These are phyloP conservation scores for Zonotrichia leucophrys DNA, from an alignment of 2,113 vertebrate genomes.

Conservation along the genomic window DNA sequence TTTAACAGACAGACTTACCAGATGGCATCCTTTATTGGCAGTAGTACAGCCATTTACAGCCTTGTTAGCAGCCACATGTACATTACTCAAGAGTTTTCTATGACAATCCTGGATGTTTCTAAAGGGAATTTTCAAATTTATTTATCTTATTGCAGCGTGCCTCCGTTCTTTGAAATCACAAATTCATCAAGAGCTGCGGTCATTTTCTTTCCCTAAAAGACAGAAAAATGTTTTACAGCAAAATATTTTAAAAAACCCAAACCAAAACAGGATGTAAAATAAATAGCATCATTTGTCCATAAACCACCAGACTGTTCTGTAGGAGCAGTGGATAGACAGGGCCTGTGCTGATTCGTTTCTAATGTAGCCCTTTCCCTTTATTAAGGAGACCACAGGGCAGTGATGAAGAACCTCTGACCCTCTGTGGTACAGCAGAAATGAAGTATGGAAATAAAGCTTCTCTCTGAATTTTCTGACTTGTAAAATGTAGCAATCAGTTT, in stretches of 20 bases:
- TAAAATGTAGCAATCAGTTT: background rate
- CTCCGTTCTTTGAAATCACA: background rate
- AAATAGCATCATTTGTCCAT: background rate
- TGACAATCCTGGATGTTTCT: background rate
- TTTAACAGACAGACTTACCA: constrained; percentile 13
- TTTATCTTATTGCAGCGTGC: background rate
- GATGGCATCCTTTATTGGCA: background rate
- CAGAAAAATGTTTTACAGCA: background rate
- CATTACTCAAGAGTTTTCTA: background rate
- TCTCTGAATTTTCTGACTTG: background rate
- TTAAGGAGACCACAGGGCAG: background rate
- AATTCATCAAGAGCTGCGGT: background rate
- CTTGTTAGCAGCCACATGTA: background rate
- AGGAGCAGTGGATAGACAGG: background rate
- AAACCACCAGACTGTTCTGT: background rate
- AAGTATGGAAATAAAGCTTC: background rate
- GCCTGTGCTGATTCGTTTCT: background rate
- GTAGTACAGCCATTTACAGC: background rate
- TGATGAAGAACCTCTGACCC: background rate
- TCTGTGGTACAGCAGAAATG: background rate
- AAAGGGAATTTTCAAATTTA: background rate
- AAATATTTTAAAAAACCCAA: background rate
- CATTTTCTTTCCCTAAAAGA: background rate
- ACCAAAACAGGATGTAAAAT: background rate
- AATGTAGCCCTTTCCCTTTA: background rate